These are phyloP conservation scores for Solenopsis fugax DNA, from an alignment of 1,140 invertebrate genomes.

Conservation along the genomic window DNA sequence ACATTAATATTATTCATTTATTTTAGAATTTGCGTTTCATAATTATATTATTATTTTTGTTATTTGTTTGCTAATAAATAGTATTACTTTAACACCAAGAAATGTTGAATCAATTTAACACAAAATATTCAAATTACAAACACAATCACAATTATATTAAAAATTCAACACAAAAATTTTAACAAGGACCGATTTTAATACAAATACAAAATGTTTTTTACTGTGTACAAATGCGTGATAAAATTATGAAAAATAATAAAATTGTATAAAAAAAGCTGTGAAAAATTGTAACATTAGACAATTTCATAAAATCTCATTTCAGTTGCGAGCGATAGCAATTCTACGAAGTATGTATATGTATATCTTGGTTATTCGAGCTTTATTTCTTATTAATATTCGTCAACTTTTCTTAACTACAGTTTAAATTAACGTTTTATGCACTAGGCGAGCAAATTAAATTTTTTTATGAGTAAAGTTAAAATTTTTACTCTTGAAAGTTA, in stretches of 20 bases:
- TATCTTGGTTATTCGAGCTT: neutral
- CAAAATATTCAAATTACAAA: too few species aligned
- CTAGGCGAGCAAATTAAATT: neutral
- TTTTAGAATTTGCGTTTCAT: too few species aligned
- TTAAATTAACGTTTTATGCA: neutral
- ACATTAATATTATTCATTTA: too few species aligned
- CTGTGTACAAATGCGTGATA: neutral
- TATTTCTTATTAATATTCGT: neutral
- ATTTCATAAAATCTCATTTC: slow-evolving; percentile 1
- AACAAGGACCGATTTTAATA: too few species aligned
- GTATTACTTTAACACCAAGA: too few species aligned
- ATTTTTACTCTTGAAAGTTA: neutral
- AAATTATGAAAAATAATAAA: slow-evolving; percentile 17
- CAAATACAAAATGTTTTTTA: too few species aligned
- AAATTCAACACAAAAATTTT: too few species aligned
- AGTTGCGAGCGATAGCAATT: neutral
- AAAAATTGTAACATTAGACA: neutral
- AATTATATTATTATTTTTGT: too few species aligned
- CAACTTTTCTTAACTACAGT: neutral
- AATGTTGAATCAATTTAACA: too few species aligned
- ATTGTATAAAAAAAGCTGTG: neutral
- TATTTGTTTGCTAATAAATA: too few species aligned
- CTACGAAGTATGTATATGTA: neutral
- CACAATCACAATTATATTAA: too few species aligned
- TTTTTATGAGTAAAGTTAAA: neutral